Conservation (phyloP, 2,113 vertebrate genomes). For the Campylomormyrus numenius region DNA sequence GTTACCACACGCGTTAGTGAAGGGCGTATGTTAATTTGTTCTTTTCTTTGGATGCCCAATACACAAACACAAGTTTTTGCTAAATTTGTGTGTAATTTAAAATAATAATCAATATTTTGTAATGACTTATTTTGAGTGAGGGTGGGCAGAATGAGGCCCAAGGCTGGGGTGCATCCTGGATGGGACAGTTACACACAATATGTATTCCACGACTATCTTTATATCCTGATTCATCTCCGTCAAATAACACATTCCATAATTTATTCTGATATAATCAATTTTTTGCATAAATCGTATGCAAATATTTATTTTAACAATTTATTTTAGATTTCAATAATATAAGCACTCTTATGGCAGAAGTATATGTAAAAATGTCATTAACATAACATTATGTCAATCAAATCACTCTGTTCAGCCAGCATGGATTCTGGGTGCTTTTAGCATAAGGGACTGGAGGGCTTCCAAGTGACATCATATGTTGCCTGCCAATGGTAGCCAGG, state of each 20-base stretch:
- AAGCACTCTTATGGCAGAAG: not conserved
- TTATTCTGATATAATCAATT: not conserved
- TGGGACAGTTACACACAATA: not conserved
- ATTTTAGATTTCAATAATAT: not conserved
- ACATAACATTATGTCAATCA: not conserved
- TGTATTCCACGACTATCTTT: not conserved
- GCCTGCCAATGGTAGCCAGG: not conserved
- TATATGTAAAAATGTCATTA: slow-evolving; percentile 5
- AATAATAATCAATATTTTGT: not conserved
- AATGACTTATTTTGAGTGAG: not conserved
- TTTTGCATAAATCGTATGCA: not conserved
- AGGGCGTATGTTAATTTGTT: not conserved
- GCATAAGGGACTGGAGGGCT: not conserved
- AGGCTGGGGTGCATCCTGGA: not conserved
- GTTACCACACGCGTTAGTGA: not conserved
- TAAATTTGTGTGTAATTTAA: not conserved
- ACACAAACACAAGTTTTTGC: not conserved
- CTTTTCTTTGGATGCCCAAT: not conserved
- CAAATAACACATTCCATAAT: not conserved
- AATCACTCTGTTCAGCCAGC: not conserved
- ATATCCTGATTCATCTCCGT: not conserved
- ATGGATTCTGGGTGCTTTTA: not conserved
- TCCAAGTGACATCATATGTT: not conserved
- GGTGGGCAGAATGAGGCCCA: not conserved
- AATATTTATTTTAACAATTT: not conserved